A percentile compares a stretch with the other conserved stretches of the same genome.
Conservation (phyloP, 2,888 invertebrate species). For the Melipona beecheii region DNA sequence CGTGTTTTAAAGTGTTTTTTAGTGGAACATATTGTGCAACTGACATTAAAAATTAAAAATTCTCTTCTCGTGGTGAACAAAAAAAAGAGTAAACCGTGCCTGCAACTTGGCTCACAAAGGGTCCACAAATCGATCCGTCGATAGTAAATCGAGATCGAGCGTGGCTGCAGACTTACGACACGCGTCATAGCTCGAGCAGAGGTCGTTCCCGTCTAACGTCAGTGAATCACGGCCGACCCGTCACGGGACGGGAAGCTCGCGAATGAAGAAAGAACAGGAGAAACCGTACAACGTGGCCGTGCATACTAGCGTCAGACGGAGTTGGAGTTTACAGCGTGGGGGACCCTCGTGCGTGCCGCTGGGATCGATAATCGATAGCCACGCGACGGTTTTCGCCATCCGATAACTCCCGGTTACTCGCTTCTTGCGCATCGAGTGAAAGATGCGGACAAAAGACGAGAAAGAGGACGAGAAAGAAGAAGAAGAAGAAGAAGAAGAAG, state of each 20-base stretch:
- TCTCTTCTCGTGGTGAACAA: not conserved
- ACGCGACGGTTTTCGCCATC: slow-evolving; percentile 65
- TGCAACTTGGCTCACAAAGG: not conserved
- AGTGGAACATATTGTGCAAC: too few species aligned
- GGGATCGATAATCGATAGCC: slow-evolving; percentile 68
- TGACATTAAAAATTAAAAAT: not conserved
- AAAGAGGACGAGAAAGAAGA: not conserved
- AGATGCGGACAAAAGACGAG: not conserved
- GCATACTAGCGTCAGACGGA: slow-evolving; percentile 3
- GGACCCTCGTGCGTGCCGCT: slow-evolving; percentile 37
- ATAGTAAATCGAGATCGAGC: not conserved
- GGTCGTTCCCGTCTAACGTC: slow-evolving; percentile 6
- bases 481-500: not conserved
- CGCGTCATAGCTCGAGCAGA: slow-evolving; percentile 9
- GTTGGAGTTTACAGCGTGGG: slow-evolving; percentile 35
- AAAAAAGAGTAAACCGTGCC: not conserved
- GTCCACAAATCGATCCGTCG: not conserved
- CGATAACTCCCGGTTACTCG: slow-evolving; percentile 61
- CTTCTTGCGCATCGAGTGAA: slow-evolving; percentile 34
- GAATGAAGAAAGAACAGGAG: slow-evolving; percentile 4
- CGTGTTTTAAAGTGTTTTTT: too few species aligned
- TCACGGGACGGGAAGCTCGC: slow-evolving; percentile 1
- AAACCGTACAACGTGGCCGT: slow-evolving; percentile 5
- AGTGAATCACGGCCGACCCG: slow-evolving; percentile 17
- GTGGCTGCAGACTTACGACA: slow-evolving; percentile 13